phyloP scores from a whole-genome alignment of 2,888 invertebrate genomes.

The Apamea monoglypha region DNA sequence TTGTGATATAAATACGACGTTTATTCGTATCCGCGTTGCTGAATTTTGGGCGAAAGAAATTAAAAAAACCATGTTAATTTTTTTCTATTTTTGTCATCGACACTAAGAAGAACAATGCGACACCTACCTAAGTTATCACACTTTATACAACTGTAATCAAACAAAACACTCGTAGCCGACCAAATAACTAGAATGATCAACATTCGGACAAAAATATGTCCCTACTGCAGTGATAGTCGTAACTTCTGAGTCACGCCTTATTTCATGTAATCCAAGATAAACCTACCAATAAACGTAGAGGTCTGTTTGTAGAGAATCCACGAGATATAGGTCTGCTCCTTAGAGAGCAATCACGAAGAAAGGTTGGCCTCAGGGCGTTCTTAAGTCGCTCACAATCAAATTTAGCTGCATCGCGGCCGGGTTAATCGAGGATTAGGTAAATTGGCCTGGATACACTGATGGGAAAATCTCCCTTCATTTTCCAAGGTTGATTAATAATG shows the following conservation, averaged over 20 bases:
- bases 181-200: conserved; percentile 33
- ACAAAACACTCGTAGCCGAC: conserved; percentile 22
- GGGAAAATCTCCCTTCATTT: conserved; percentile 69
- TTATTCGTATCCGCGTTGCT: no score
- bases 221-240: conserved; percentile 42
- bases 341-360: conserved; percentile 76
- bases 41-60: no score
- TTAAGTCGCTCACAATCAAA: conserved; percentile 79
- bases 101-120: neutral
- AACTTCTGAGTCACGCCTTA: conserved; percentile 56
- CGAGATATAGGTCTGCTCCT: conserved; percentile 69
- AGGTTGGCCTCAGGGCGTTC: conserved; percentile 76
- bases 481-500: conserved; percentile 66
- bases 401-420: conserved; percentile 77
- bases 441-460: conserved; percentile 75
- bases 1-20: no score
- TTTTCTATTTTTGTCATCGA: no score
- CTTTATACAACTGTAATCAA: conserved; percentile 10
- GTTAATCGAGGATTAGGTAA: conserved; percentile 79
- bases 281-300: conserved; percentile 62
- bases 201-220: conserved; percentile 29
- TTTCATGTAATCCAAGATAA: conserved; percentile 65
- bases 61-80: no score
- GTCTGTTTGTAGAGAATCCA: conserved; percentile 52
- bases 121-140: neutral